phyloP scores from a whole-genome alignment of 2,888 invertebrate species.

The Parascotia fuliginaria region DNA sequence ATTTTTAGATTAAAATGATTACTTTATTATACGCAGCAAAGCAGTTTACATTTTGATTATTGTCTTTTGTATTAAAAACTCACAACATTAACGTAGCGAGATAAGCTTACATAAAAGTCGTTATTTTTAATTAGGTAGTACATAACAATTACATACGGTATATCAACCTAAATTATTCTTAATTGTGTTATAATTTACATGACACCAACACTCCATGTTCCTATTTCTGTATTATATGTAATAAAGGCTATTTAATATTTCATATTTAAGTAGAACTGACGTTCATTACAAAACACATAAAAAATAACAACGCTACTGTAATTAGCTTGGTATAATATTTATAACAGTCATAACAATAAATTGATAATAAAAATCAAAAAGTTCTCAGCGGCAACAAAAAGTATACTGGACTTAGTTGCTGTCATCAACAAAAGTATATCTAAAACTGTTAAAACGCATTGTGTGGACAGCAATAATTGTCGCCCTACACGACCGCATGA shows the following conservation, averaged over 20 bases:
- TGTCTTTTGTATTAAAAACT: too few relatives aligned
- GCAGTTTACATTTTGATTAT: too few relatives aligned
- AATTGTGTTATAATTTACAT: background rate
- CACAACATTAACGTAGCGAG: too few relatives aligned
- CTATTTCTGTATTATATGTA: background rate
- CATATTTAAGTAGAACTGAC: background rate
- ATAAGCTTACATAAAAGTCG: background rate
- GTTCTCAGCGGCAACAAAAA: constrained; percentile 29
- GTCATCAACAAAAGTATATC: constrained; percentile 34
- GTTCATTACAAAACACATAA: constrained; percentile 4
- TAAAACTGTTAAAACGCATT: constrained; percentile 44
- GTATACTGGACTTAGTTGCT: constrained; percentile 24
- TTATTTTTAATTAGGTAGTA: background rate
- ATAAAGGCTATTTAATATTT: background rate
- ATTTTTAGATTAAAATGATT: too few relatives aligned
- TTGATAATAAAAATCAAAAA: constrained; percentile 15
- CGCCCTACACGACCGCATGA: constrained; percentile 66
- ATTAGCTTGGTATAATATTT: constrained; percentile 8
- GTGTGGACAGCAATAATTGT: constrained; percentile 57
- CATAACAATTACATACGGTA: background rate
- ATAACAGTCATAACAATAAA: constrained; percentile 6
- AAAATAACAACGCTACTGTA: constrained; percentile 5
- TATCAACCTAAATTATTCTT: background rate
- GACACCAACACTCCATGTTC: background rate
- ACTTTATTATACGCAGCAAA: too few relatives aligned